These are phyloP conservation scores for Archips xylosteana DNA, from an alignment of 2,888 invertebrate species.

Conservation along the genomic window DNA sequence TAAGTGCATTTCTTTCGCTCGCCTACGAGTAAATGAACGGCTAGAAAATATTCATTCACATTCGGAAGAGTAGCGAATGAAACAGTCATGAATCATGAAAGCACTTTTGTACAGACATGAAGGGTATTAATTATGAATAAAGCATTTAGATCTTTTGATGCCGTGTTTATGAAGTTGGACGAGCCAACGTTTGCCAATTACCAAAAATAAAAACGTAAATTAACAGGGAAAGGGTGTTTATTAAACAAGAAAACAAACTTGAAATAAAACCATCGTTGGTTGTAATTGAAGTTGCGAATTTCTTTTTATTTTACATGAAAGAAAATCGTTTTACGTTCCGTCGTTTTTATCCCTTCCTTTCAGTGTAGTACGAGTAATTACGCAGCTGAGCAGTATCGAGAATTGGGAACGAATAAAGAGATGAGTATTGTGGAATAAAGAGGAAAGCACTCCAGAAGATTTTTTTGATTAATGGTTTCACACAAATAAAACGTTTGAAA, in stretches of 20 bases:
- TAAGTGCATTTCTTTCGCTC: slow-evolving; percentile 18
- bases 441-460: slow-evolving; percentile 47
- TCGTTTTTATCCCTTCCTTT: slow-evolving; percentile 33
- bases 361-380: slow-evolving; percentile 46
- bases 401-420: slow-evolving; percentile 19
- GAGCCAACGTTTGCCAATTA: slow-evolving; percentile 3
- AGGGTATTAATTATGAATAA: slow-evolving; percentile 30
- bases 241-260: slow-evolving; percentile 8
- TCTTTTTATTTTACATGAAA: slow-evolving; percentile 9
- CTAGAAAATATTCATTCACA: slow-evolving; percentile 48
- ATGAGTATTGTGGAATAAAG: slow-evolving; percentile 46
- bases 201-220: slow-evolving; percentile 8
- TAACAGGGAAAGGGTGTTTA: background rate
- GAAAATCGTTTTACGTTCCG: slow-evolving; percentile 12
- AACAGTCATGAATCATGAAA: slow-evolving; percentile 45
- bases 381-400: slow-evolving; percentile 45
- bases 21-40: slow-evolving; percentile 48
- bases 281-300: slow-evolving; percentile 21
- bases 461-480: slow-evolving; percentile 55
- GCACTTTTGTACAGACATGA: slow-evolving; percentile 22
- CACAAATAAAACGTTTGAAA: slow-evolving; percentile 46
- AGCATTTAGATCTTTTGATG: slow-evolving; percentile 19
- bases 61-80: slow-evolving; percentile 47
- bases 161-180: background rate
- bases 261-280: background rate